Percentiles rank a stretch among this genome's conserved stretches.
These are phyloP conservation scores for Ectropis crepuscularia DNA, from an alignment of 2,888 invertebrate genomes.

Conservation along the genomic window DNA sequence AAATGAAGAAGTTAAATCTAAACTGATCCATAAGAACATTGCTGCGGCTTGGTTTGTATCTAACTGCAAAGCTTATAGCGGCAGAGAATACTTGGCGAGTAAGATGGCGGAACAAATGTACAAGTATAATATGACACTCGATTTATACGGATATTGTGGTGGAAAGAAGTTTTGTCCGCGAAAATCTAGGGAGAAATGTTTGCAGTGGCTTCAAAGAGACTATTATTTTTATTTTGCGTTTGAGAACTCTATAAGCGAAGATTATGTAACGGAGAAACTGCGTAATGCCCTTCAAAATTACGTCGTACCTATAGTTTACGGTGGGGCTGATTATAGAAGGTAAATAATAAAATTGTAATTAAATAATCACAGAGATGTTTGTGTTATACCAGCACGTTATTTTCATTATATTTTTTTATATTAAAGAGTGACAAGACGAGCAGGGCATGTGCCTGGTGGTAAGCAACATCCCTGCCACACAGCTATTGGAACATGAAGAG, in stretches of 20 bases:
- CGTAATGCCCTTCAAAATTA: slow-evolving; percentile 74
- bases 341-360: slow-evolving; percentile 28
- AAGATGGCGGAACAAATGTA: slow-evolving; percentile 32
- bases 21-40: slow-evolving; percentile 30
- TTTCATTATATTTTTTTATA: too few species aligned
- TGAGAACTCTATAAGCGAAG: slow-evolving; percentile 58
- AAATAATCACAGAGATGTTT: background rate
- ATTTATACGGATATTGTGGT: slow-evolving; percentile 57
- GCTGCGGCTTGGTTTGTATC: slow-evolving; percentile 62
- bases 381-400: background rate
- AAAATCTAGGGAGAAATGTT: slow-evolving; percentile 38
- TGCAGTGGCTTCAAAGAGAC: slow-evolving; percentile 45
- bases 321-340: slow-evolving; percentile 84
- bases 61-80: slow-evolving; percentile 54
- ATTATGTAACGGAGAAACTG: slow-evolving; percentile 66
- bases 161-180: slow-evolving; percentile 40
- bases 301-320: slow-evolving; percentile 86
- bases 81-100: slow-evolving; percentile 46
- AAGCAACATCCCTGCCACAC: too few species aligned
- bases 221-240: slow-evolving; percentile 65
- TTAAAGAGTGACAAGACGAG: too few species aligned
- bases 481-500: too few species aligned
- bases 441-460: too few species aligned
- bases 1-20: slow-evolving; percentile 25
- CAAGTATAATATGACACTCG: slow-evolving; percentile 47